Base-by-base conservation (phyloP, 2,888 invertebrate species). In the Apodemia duryi region DNA sequence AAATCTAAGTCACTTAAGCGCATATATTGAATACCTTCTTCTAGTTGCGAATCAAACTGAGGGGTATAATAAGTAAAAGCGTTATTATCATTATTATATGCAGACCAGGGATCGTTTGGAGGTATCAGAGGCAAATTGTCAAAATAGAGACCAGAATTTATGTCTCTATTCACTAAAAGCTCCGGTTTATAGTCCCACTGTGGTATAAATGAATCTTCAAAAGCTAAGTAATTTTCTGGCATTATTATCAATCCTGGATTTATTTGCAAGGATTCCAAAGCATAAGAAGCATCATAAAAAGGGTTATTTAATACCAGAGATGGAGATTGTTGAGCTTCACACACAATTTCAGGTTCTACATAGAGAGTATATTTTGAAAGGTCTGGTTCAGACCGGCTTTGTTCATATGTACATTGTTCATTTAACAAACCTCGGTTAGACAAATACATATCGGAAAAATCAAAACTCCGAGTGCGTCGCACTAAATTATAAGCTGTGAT, bases 191-290 rank as follows among this genome's bases (percentile, higher is more conserved):
- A 90, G 64, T 88, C 83, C 88, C 90, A 92, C 6, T 84, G 76
- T 49, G 92, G 91, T 65, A 91, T 89, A 76, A 90, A 92, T 6
- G 91, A 86, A 79, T 92, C 91, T 81, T 92, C 92, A 73, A 92
- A 91, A n/a, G 91, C 89, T 74, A 92, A 79, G 76, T 92, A 92
- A 75, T 86, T 91, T 73, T 92, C 92, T 61, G 92, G 92, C 71
- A 92, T 73, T 65, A 86, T 78, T n/a, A 91, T 81, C 76, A 88
- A 81, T 57, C 80, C 76, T 68, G 82, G 83, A 74, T 81, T 85
- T 63, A 86, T 69, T 68, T 86, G 83, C 46, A 77, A 75, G 32
- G 84, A 72, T 73, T 85, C 81, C 65, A 85, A 75, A 38, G 91
- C 88, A 70, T 85, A 87, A 41, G 91, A 83, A 62, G 86, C 87